Evolutionary conservation across 2,888 invertebrate species (phyloP), one percentile per base, ranked within the genome.

Genomic region (Schizaphis graminum): DNA sequence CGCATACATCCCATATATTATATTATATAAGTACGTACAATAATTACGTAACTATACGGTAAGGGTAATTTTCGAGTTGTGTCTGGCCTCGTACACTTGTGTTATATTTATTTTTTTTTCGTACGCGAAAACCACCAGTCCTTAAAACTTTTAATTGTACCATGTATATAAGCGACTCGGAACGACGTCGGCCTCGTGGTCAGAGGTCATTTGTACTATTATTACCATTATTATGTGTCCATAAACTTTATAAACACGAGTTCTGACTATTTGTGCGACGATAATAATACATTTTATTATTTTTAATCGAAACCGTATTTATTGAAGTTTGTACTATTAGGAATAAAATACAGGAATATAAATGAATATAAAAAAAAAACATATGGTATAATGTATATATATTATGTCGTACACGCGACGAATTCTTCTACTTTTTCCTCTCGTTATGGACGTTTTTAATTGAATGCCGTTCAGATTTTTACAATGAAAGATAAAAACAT

Each of bases 131-230:
- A 67, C 92, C 87, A 11, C 87, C 24, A 49, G 87, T 67, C 92
- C 92, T 92, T 92, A 92, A 92, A 92, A 92, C 92, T 92, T 92
- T 92, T 92, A 92, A 92, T 92, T 92, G 87, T 88, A 67, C 47
- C 24, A 7, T 77, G 77, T 41, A 77, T 77, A 35, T 77, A 77
- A 77, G 77, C 35, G 67, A 53, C 49, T 26, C 41, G 84, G 92
- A 92, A 87, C 8, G 35, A 77, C 35, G 21, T 77, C 7, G 21
- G 5, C 87, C 67, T 67, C 61, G 49, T 67, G 87, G 92, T 67
- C 92, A 91, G 84, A 84, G 61, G 87, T 26, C 16, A 47, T 92
- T 77, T 35, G 77, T 77, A 77, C 77, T 77, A 77, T 77, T 35
- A 77, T 77, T 77, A 77, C 35, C 35, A 77, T 44, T 89, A 56